phyloP scores from a whole-genome alignment of 2,888 invertebrate species.

The Odontocolon sp. region DNA sequence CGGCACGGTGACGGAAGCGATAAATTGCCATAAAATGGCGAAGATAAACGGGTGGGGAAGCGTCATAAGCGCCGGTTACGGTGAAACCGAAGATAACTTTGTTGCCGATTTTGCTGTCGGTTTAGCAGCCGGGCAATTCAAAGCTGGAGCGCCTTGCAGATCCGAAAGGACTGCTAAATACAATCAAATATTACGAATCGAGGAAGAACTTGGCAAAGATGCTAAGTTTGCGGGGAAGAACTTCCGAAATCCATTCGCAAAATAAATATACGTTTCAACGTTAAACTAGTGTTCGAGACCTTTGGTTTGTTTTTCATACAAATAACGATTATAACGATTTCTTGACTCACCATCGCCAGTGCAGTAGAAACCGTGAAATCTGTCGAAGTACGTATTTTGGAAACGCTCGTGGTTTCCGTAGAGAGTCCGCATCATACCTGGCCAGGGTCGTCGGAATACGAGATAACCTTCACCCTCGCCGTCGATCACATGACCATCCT shows the following conservation, averaged over 20 bases:
- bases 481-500: slow-evolving; percentile 91
- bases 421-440: slow-evolving; percentile 98
- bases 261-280: slow-evolving; percentile 24
- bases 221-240: slow-evolving; percentile 73
- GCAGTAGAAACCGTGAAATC: slow-evolving; percentile 98
- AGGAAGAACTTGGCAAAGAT: slow-evolving; percentile 74
- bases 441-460: slow-evolving; percentile 98
- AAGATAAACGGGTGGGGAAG: slow-evolving; percentile 71
- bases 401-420: slow-evolving; percentile 95
- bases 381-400: slow-evolving; percentile 95
- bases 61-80: slow-evolving; percentile 69
- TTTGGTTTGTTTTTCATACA: no score
- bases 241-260: slow-evolving; percentile 65
- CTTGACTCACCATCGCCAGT: slow-evolving; percentile 96
- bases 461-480: slow-evolving; percentile 97
- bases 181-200: slow-evolving; percentile 77
- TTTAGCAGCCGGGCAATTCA: slow-evolving; percentile 73
- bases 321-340: no score
- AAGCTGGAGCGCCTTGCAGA: slow-evolving; percentile 75
- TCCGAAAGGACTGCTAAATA: slow-evolving; percentile 74
- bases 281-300: no score
- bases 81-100: slow-evolving; percentile 77
- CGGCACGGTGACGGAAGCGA: slow-evolving; percentile 75
- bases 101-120: slow-evolving; percentile 75
- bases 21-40: slow-evolving; percentile 72